Conservation (phyloP, 2,888 invertebrate genomes). For the Pseudeuparius sepicola region DNA sequence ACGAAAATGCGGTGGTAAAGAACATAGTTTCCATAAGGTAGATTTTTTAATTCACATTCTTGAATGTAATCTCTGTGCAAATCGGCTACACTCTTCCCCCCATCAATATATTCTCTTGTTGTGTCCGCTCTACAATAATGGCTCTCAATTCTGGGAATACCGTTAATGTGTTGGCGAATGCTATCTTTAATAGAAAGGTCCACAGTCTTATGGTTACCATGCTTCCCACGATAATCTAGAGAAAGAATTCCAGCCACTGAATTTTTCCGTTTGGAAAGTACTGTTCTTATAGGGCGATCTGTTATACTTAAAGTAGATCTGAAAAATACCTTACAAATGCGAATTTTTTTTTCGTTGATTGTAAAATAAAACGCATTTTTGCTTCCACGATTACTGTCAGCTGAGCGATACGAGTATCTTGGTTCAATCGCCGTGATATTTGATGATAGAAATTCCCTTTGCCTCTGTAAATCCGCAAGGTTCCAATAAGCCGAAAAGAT, state of each 20-base stretch:
- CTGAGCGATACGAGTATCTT: constrained; percentile 4
- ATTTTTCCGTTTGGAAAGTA: background rate
- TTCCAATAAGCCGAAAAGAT: constrained; percentile 11
- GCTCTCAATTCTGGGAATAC: constrained; percentile 12
- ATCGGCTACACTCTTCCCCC: constrained; percentile 5
- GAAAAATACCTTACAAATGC: constrained; percentile 14
- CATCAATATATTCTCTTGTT: constrained; percentile 10
- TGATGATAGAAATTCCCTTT: constrained; percentile 5
- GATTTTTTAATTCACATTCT: background rate
- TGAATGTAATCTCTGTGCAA: constrained; percentile 1
- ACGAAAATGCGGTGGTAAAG: too few relatives aligned
- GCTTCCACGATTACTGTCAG: background rate
- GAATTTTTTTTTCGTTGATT: constrained; percentile 4
- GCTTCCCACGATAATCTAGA: constrained; percentile 13
- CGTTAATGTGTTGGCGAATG: constrained; percentile 6
- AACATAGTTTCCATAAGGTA: constrained; percentile 16
- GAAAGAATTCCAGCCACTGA: constrained; percentile 4
- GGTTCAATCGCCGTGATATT: background rate
- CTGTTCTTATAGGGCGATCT: constrained; percentile 10
- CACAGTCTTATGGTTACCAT: constrained; percentile 8
- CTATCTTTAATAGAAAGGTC: constrained; percentile 1
- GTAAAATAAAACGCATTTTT: constrained; percentile 4
- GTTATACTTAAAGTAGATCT: constrained; percentile 12
- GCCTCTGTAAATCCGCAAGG: constrained; percentile 5
- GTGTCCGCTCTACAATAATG: constrained; percentile 10